These are phyloP conservation scores for Acanthisitta chloris DNA, from an alignment of 2,113 vertebrate genomes.

Conservation along the genomic window DNA sequence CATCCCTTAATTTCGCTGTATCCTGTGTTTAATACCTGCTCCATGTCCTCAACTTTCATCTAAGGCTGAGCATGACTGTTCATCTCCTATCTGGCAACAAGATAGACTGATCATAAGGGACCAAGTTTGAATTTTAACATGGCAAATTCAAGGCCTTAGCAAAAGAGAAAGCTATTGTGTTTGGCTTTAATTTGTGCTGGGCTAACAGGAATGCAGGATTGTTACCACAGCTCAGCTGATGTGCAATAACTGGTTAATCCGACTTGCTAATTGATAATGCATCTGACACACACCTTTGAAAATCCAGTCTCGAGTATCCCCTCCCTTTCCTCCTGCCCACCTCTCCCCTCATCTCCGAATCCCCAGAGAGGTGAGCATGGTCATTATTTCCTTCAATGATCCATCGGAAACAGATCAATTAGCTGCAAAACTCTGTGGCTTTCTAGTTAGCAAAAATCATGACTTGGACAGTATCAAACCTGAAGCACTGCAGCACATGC, in stretches of 20 bases:
- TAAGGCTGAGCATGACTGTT: background rate
- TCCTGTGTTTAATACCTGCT: background rate
- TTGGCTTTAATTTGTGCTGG: background rate
- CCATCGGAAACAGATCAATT: background rate
- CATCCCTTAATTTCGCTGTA: background rate
- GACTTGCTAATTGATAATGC: background rate
- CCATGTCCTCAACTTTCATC: background rate
- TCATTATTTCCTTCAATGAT: background rate
- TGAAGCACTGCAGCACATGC: background rate
- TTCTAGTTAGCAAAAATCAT: background rate
- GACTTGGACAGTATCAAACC: background rate
- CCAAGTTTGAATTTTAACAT: background rate
- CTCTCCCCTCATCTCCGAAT: accelerated
- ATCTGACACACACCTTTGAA: background rate
- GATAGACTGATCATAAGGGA: background rate
- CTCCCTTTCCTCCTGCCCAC: background rate
- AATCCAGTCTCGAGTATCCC: background rate
- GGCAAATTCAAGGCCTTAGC: background rate
- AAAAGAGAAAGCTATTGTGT: background rate
- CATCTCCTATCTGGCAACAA: background rate
- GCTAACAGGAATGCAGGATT: background rate
- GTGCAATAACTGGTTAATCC: background rate
- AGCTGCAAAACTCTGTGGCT: background rate
- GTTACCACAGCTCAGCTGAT: background rate
- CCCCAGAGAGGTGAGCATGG: background rate